A percentile compares a stretch with the other conserved stretches of the same genome.
phyloP scores from a whole-genome alignment of 2,888 invertebrate genomes.

The Apeira syringaria region DNA sequence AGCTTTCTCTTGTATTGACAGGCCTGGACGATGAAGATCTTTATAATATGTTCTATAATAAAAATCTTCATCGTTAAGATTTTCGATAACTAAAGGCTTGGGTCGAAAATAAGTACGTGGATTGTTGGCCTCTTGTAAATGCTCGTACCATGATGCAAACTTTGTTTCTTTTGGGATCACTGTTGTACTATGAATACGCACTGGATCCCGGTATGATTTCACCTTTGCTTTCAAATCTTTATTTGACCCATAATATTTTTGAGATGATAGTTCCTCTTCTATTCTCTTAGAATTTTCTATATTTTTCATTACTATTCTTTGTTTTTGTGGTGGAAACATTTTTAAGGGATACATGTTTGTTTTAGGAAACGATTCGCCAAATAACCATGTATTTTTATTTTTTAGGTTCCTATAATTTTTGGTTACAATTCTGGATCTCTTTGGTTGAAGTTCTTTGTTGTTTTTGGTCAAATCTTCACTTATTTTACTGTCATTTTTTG shows the following conservation, averaged over 20 bases:
- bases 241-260: constrained; percentile 2
- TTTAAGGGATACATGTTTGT: constrained; percentile 44
- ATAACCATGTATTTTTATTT: constrained; percentile 14
- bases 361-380: constrained; percentile 43
- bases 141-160: constrained; percentile 44
- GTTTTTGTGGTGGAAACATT: constrained; percentile 30
- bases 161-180: constrained; percentile 31
- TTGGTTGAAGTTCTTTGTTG: constrained; percentile 4
- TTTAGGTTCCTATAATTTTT: constrained; percentile 26
- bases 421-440: constrained; percentile 15
- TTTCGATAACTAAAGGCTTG: constrained; percentile 38
- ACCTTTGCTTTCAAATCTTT: background rate
- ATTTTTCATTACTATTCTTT: constrained; percentile 40
- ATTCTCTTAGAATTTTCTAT: constrained; percentile 39
- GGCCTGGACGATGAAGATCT: constrained; percentile 27
- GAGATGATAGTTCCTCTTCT: constrained; percentile 23
- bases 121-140: constrained; percentile 21
- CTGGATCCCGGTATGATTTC: constrained; percentile 8
- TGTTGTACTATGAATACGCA: constrained; percentile 13
- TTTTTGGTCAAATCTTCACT: background rate
- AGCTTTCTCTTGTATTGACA: constrained; percentile 41
- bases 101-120: constrained; percentile 25
- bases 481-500: background rate
- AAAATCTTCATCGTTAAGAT: constrained; percentile 32
- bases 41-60: constrained; percentile 34